These are phyloP conservation scores for Sorex araneus DNA, from an alignment of 2,113 vertebrate species.

Conservation along the genomic window DNA sequence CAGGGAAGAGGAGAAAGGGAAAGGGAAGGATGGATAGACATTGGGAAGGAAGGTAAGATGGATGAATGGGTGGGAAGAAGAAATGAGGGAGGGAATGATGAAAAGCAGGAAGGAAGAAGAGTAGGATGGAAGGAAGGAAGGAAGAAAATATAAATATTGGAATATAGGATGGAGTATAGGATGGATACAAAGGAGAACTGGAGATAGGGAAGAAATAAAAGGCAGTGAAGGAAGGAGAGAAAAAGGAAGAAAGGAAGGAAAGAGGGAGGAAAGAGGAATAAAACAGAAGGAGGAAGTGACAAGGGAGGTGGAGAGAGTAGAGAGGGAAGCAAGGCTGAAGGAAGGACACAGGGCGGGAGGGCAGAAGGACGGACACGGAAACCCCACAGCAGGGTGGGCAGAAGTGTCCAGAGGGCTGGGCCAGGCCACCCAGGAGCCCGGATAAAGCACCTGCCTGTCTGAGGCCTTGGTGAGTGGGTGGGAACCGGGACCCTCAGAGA, in stretches of 20 bases:
- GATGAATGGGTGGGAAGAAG: background rate
- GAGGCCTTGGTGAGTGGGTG: no score
- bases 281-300: fast-evolving
- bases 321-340: background rate
- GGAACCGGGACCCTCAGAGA: no score
- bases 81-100: no score
- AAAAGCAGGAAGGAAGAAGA: fast-evolving
- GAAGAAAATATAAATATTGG: background rate
- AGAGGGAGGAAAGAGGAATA: background rate
- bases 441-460: background rate
- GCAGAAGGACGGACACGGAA: background rate
- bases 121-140: conserved; percentile 49
- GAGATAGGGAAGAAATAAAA: fast-evolving
- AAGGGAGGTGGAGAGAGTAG: background rate
- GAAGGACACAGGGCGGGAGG: background rate
- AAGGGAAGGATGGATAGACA: no score
- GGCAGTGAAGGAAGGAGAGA: fast-evolving
- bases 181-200: fast-evolving
- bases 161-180: background rate
- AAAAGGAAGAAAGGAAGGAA: background rate
- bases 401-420: background rate
- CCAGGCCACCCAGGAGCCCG: background rate
- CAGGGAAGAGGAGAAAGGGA: no score
- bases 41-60: background rate
- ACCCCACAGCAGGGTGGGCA: no score